phyloP scores from a whole-genome alignment of 2,888 invertebrate species.

The Amphipoea oculea region DNA sequence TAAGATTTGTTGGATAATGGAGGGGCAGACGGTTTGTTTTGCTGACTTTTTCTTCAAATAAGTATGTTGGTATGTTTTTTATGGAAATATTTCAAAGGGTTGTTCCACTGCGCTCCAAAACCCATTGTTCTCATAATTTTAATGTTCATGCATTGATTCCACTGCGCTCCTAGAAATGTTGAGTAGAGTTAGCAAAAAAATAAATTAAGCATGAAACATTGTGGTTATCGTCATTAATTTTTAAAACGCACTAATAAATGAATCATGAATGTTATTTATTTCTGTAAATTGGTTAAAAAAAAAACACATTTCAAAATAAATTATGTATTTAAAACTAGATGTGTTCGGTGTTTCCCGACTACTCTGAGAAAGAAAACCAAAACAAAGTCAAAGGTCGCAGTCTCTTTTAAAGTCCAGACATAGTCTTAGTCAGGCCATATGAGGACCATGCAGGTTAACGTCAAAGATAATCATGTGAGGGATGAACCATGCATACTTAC shows the following conservation, averaged over 20 bases:
- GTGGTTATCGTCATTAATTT: neutral
- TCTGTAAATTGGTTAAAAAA: neutral
- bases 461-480: neutral
- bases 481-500: neutral
- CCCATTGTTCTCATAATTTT: too few relatives aligned
- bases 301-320: too few relatives aligned
- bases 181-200: too few relatives aligned
- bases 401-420: neutral
- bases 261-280: neutral
- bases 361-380: neutral
- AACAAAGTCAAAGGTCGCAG: neutral
- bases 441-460: neutral
- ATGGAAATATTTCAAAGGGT: too few relatives aligned
- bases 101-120: too few relatives aligned
- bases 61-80: neutral
- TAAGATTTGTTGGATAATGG: constrained; percentile 29
- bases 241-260: too few relatives aligned
- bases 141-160: too few relatives aligned
- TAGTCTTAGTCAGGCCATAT: neutral
- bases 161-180: too few relatives aligned
- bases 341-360: neutral
- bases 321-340: too few relatives aligned
- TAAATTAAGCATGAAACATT: too few relatives aligned
- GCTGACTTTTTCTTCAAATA: neutral
- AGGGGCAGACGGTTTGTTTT: neutral